Evolutionary conservation across 2,888 invertebrate genomes (phyloP), one percentile per base, ranked within the genome.

Genomic region (Rugalucina vietnamica): DNA sequence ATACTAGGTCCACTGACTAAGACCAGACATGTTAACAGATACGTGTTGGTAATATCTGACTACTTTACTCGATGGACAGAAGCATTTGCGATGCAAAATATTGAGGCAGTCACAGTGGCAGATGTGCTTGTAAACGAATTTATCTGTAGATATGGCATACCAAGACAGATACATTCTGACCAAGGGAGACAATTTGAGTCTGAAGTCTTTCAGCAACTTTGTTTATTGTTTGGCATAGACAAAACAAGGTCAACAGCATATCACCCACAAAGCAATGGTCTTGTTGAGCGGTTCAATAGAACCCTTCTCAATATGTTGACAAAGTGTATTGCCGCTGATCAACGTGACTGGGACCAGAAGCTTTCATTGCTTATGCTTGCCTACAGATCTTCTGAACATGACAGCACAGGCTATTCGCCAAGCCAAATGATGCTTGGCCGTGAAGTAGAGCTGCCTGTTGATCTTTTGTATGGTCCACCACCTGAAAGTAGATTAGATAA

Each of bases 151-250:
- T n/a, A n/a, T n/a, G n/a, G n/a, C n/a, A n/a, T n/a, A n/a, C n/a
- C n/a, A n/a, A n/a, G n/a, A n/a, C n/a, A n/a, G n/a, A n/a, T n/a
- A n/a, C n/a, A n/a, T n/a, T n/a, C n/a, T n/a, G n/a, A n/a, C n/a
- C n/a, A n/a, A n/a, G n/a, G n/a, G n/a, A n/a, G n/a, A n/a, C n/a
- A n/a, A n/a, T n/a, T n/a, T n/a, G n/a, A n/a, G n/a, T n/a, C n/a
- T n/a, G n/a, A n/a, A n/a, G n/a, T n/a, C n/a, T n/a, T n/a, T n/a
- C n/a, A n/a, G n/a, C n/a, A 60, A 29, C 8, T 60, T 8, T 60
- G 60, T 60, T 60, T 60, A 60, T 60, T 60, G n/a, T 60, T 60
- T n/a, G 60, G n/a, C 60, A 60, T 60, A 12, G 60, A 60, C 60
- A 60, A 60, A 21, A 60, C 60, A 60, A n/a, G 60, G n/a, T 27